These are phyloP conservation scores for Shargacucullia verbasci DNA, from an alignment of 2,888 invertebrate genomes.

Conservation along the genomic window DNA sequence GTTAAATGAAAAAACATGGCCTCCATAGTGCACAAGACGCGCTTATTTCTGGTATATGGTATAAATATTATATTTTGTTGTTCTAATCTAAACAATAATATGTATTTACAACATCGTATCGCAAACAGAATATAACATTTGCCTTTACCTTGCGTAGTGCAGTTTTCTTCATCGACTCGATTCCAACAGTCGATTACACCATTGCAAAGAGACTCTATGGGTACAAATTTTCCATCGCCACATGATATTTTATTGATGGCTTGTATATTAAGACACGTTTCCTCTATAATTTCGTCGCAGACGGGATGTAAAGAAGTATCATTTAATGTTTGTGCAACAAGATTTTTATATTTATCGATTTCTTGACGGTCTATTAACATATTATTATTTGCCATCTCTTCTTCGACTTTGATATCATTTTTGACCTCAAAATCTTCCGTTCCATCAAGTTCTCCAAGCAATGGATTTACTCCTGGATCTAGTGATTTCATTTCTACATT, in stretches of 20 bases:
- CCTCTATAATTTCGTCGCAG: conserved; percentile 57
- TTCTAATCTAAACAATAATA: too few relatives aligned
- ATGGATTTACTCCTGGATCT: neutral
- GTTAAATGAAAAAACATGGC: too few relatives aligned
- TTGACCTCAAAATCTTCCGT: neutral
- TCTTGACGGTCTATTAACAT: conserved; percentile 27
- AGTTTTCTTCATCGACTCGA: conserved; percentile 74
- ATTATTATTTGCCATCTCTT: conserved; percentile 3
- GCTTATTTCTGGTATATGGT: too few relatives aligned
- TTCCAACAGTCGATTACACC: conserved; percentile 70
- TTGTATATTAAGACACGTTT: conserved; percentile 66
- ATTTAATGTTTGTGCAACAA: conserved; percentile 37
- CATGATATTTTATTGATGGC: conserved; percentile 69
- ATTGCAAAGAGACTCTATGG: conserved; percentile 72
- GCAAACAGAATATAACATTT: too few relatives aligned
- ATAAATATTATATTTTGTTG: too few relatives aligned
- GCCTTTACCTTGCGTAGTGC: conserved; percentile 67
- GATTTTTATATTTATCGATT: conserved; percentile 33
- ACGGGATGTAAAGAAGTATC: conserved; percentile 26
- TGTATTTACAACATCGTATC: too few relatives aligned
- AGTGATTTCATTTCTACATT: too few relatives aligned
- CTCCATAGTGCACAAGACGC: too few relatives aligned
- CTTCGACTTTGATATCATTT: neutral
- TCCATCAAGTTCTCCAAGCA: conserved; percentile 3
- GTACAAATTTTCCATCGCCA: conserved; percentile 58